Base-by-base conservation (phyloP, 2,888 invertebrate genomes). In the Parnassius mnemosyne region DNA sequence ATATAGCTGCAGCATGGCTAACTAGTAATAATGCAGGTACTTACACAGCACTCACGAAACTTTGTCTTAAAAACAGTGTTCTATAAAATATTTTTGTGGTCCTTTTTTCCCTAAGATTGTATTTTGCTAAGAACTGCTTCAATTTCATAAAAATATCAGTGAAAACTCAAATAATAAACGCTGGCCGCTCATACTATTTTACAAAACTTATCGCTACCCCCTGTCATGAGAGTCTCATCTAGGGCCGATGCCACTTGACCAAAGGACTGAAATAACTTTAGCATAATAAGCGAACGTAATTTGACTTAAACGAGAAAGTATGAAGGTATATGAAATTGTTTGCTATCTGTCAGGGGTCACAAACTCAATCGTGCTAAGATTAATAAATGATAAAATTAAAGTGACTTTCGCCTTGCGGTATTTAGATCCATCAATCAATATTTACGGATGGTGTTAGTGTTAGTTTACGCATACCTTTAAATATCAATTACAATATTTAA, bases 321-420 rank as follows among this genome's bases (percentile, higher is more conserved):
- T 77, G 80, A 72, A 73, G 73, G 70, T 76, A 76, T 77, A 79
- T 76, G 75, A 72, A 75, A 86, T 86, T 84, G 81, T 75, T 76
- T 71, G 74, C 72, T 76, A 72, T 75, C 62, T 12, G 44, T 25
- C 53, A 47, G 60, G 41, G 60, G 53, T 46, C 11, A 53, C 53
- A 53, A 60, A 57, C 43, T 16, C 12, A 13, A 34, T 3, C 34
- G 11, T 56, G 16, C 2, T 16, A 43, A 46, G 25, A 25, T 25
- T 25, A 25, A 25, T 25, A 7, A 34, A 5, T 34, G 34, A 7
- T 34, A 34, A 34, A 34, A 34, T 5, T 34, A 34, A 7, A 7
- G 34, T 34, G 34, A 34, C 34, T 34, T 34, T 34, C 34, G 7
- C 34, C 34, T 3, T 34, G 34, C 34, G 34, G 34, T 34, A 34